phyloP scores from a whole-genome alignment of 2,888 invertebrate species.

The Orthosia gracilis region DNA sequence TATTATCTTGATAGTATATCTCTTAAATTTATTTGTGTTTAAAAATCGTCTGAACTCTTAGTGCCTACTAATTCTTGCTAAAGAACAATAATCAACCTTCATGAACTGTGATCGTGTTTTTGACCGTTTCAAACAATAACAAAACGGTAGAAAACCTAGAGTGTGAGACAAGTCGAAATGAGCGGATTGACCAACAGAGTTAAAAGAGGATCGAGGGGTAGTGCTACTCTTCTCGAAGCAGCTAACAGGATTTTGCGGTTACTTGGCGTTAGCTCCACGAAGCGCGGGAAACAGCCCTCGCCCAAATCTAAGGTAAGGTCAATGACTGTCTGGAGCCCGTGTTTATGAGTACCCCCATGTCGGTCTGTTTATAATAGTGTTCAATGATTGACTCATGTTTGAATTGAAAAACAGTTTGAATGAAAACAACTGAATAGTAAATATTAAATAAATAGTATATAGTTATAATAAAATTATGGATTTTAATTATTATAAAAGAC shows the following conservation, averaged over 20 bases:
- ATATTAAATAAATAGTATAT: slow-evolving; percentile 1
- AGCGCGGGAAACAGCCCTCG: slow-evolving; percentile 91
- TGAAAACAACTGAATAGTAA: not conserved
- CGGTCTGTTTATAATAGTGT: slow-evolving; percentile 31
- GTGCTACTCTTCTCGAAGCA: slow-evolving; percentile 90
- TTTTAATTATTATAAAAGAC: not conserved
- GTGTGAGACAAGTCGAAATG: slow-evolving; percentile 89
- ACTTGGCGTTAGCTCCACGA: slow-evolving; percentile 89
- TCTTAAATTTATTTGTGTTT: slow-evolving; percentile 70
- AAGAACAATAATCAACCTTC: slow-evolving; percentile 73
- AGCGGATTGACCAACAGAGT: slow-evolving; percentile 90
- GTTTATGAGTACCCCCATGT: slow-evolving; percentile 71
- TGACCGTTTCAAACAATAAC: slow-evolving; percentile 83
- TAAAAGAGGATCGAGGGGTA: slow-evolving; percentile 91
- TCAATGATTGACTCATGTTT: slow-evolving; percentile 13
- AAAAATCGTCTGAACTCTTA: slow-evolving; percentile 60
- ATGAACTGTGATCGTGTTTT: slow-evolving; percentile 87
- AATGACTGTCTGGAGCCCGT: slow-evolving; percentile 81
- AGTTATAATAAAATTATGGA: too few species aligned
- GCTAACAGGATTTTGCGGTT: slow-evolving; percentile 90
- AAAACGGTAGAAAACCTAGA: slow-evolving; percentile 81
- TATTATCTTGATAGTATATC: slow-evolving; percentile 79
- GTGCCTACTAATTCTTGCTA: slow-evolving; percentile 59
- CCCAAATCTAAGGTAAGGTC: slow-evolving; percentile 90
- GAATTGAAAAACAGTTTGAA: not conserved